phyloP scores from a whole-genome alignment of 2,888 invertebrate species.

The Monochamus alternatus region DNA sequence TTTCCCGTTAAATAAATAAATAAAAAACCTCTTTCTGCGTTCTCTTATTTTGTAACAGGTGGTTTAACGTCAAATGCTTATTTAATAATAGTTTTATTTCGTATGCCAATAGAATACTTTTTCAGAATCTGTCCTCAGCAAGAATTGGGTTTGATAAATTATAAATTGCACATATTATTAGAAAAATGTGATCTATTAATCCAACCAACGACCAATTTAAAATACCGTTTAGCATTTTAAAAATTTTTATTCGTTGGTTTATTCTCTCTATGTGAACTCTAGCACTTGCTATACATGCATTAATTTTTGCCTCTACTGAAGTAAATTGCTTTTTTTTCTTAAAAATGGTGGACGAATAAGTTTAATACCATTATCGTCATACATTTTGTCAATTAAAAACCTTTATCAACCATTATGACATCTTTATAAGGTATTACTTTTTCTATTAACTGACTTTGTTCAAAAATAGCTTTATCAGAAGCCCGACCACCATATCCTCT shows the following conservation, averaged over 20 bases:
- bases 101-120: no score
- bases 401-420: conserved; percentile 1
- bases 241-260: background rate
- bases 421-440: background rate
- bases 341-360: background rate
- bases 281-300: background rate
- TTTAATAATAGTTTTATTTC: no score
- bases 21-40: background rate
- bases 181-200: conserved; percentile 3
- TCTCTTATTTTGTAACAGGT: no score
- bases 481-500: conserved; percentile 38
- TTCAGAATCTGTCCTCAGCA: background rate
- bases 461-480: conserved; percentile 34
- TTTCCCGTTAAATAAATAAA: conserved; percentile 9
- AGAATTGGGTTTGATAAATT: conserved; percentile 4
- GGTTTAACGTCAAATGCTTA: no score
- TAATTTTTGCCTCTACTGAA: background rate
- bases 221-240: background rate
- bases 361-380: background rate
- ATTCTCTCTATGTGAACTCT: background rate
- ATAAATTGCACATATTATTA: background rate
- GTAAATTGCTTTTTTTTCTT: background rate
- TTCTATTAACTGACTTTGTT: background rate
- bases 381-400: background rate
- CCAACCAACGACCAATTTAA: background rate